phyloP scores from a whole-genome alignment of 2,888 invertebrate genomes.

The Frankliniella intonsa region DNA sequence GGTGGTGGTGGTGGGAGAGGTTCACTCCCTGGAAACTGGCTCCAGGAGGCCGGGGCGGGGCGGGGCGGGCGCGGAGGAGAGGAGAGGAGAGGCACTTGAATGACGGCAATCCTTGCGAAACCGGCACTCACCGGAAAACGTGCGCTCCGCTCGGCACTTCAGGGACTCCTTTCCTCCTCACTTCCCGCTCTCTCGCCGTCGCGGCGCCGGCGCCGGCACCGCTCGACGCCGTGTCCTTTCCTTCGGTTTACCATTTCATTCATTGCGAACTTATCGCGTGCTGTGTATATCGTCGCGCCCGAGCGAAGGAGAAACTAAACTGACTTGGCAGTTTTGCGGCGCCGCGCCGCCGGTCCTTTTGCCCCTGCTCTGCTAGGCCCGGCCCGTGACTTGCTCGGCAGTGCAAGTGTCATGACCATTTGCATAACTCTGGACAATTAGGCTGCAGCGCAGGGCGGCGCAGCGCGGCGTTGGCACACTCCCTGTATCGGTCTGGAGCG shows the following conservation, averaged over 20 bases:
- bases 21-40: too few relatives aligned
- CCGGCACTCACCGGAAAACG: too few relatives aligned
- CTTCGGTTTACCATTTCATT: background rate
- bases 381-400: background rate
- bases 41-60: too few relatives aligned
- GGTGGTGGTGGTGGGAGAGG: too few relatives aligned
- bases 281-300: background rate
- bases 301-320: conserved; percentile 2
- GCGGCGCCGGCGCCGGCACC: background rate
- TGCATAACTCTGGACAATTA: background rate
- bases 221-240: background rate
- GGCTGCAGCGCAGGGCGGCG: too few relatives aligned
- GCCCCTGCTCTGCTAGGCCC: background rate
- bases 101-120: too few relatives aligned
- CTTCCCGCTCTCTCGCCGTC: background rate
- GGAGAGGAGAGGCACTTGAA: too few relatives aligned
- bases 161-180: background rate
- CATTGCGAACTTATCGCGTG: too few relatives aligned
- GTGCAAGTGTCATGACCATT: background rate
- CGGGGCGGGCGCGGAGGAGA: too few relatives aligned
- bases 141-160: too few relatives aligned
- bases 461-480: too few relatives aligned
- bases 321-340: conserved; percentile 9
- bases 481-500: too few relatives aligned
- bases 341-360: background rate